Base-by-base conservation (phyloP, 2,113 vertebrate species). In the Onychorhynchus coronatus region DNA sequence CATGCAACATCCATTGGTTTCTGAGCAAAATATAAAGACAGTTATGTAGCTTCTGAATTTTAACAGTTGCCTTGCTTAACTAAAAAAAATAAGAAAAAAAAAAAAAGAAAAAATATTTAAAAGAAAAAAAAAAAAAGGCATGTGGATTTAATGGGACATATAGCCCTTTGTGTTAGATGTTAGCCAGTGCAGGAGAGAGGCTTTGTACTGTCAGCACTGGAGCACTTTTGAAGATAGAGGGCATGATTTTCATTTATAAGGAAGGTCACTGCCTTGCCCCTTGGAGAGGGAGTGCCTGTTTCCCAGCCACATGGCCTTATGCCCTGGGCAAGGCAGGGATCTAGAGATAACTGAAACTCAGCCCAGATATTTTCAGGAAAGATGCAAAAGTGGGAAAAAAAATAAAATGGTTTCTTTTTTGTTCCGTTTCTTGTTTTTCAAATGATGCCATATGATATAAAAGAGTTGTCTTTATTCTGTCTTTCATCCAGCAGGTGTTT, bases 401-500 rank as follows among this genome's bases (percentile, higher is more conserved):
- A 73, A 14, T 20, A 30, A 67, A 79, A 85, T 19, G 30, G 41
- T 78, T 92, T 76, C 30, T 61, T 78, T 91, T 94, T 77, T 49
- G 66, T 67, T 89, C 73, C 49, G 20, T 82, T 91, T 84, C 72
- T 92, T 88, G 66, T 75, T 97, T 97, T 95, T 72, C 72, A 94
- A 94, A 91, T 59, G 61, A 96, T 76, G 50, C 80, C 85, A 87
- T 88, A 92, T 86, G 44, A 91, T 84, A 90, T 67, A 61, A 81
- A 81, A 84, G 81, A 94, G 82, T 95, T 88, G 85, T 97, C 93
- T 89, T 96, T 95, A 92, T 96, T 94, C 96, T 96, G 87, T 97
- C 97, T 94, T 97, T 98, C 95, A 96, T 89, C 93, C 77, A 81
- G 92, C 88, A 93, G 94, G 89, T 97, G 89, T 97, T 97, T 89